Base-by-base conservation (phyloP, 2,888 invertebrate species). In the Fissipunctia ypsillon region DNA sequence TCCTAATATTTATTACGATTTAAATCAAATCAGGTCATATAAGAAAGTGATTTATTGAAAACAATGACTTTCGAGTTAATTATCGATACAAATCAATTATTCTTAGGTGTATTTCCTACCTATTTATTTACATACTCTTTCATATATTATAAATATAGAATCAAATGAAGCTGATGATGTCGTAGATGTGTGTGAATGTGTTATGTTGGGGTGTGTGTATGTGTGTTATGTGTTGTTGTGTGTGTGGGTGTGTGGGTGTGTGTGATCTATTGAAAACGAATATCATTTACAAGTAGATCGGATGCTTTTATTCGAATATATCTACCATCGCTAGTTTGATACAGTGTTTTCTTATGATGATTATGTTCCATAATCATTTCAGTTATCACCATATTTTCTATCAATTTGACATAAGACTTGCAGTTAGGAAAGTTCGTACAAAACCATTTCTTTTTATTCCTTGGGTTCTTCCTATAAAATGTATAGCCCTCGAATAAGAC, bases 381-480 rank as follows among this genome's bases (percentile, higher is more conserved):
- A 38, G 45, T 66, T 50, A 72, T 48, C 10, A 43, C 14, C 56
- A 70, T 52, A 3, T 60, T n/a, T 6, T 57, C 57, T 19, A 73
- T 54, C 3, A 69, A 19, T n/a, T 73, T 48, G 0, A 79, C 5
- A 48, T 69, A 80, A 3, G 78, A 73, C n/a, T 66, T 84, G 48
- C 84, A 84, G 6, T 2, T 48, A 9, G 84, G 80, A 28, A 70
- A 84, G 19, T 68, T 68, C 1, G 76, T 78, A 50, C 84, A 81
- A n/a, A 45, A 48, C 80, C 84, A 87, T 41, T 83, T 82, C 16
- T 64, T 73, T 48, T 73, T 66, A 9, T 43, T 67, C 0, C 25
- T 76, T 31, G 73, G 68, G 12, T 76, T 83, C 35, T 48, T 61
- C n/a, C 52, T 66, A 28, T 78, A 75, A 50, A 77, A 87, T 1